Base-by-base conservation (phyloP, 2,797 vertebrate genomes). In the Danio tinwini region DNA sequence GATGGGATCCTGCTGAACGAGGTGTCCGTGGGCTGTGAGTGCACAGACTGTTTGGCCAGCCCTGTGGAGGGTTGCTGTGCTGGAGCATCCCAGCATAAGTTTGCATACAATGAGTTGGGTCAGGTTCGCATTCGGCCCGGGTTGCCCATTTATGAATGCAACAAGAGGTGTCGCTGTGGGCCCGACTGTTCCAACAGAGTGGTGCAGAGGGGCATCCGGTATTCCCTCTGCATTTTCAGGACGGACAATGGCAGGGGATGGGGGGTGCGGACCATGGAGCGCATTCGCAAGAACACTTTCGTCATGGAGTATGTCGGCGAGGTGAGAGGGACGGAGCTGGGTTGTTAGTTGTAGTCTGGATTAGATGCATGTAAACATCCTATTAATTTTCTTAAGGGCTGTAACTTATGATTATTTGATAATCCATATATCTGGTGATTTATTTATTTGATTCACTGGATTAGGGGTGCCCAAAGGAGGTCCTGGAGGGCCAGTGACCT, bases 301-400 rank as follows among this genome's bases (percentile, higher is more conserved):
- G 93, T 96, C 87, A 95, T 96, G 92, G 93, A 93, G 88, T 93
- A 95, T 74, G 92, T 95, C 40, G 93, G 93, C 71, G 94, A 96
- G 94, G 94, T 95, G 44, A 80, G 78, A 3, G 6, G 68, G 49
- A 12, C 52, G 37, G 4, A 62, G 19, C 3, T 13, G 44, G 11
- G 5, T 10, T 12, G 21, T 76, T 10, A 65, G 8, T 74, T 61
- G 7, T 13, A 7, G 5, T 29, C 6, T 9, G 29, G 16, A 62
- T 39, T 16, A 40, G 72, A 19, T 45, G 11, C 16, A 7, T 55
- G 9, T 3, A 10, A 16, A 50, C 7, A 10, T 17, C 55, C 39
- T 6, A 42, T 44, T 64, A 0, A 49, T 49, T 17, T 4, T 16
- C n/a, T 21, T 7, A 50, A 29, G 29, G 29, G 1, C 29, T 29